Evolutionary conservation across 1,140 invertebrate genomes (phyloP), one percentile per base, ranked within the genome.

Genomic region (Lordiphosa stackelbergi): DNA sequence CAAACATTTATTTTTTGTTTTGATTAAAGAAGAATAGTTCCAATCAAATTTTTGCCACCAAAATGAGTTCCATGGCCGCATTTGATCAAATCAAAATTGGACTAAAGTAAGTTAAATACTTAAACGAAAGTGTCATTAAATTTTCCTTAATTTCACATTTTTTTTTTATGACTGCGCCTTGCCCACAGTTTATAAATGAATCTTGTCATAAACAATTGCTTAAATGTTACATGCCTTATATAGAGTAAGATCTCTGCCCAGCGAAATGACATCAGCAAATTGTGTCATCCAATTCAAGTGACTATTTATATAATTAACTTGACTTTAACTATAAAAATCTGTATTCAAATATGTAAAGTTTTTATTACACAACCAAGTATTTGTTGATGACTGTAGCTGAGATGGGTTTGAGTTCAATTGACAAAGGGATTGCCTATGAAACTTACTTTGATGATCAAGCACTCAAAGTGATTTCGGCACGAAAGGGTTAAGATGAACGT

Each of bases 11-110:
- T n/a, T 53, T 41, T 41, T 24, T 19, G 2, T 19, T 19, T 19
- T 2, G 2, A 19, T 19, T 1, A 19, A 19, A 3, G 3, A 19
- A 4, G 19, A 19, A 19, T 19, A 3, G 19, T 16, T 16, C 2
- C 2, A 16, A 16, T 16, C 16, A 2, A 19, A 19, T 19, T 19
- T 19, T 19, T 2, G 19, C 2, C 22, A 36, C 22, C 57, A 86
- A 75, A 57, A 86, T 86, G 84, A 74, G 78, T 71, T 79, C 84
- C 51, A 84, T 86, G 84, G 74, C 84, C 52, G 75, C 84, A 49
- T 66, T 86, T 63, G 84, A 86, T 71, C 84, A 86, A 66, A 66
- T 86, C 42, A 86, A 86, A 84, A 84, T 86, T 64, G 84, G 84
- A 60, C 74, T 86, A 49, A 86, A 86, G 84, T 86, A 86, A 86